Conservation (phyloP, 2,113 vertebrate genomes). For the Emydocephalus ijimae region DNA sequence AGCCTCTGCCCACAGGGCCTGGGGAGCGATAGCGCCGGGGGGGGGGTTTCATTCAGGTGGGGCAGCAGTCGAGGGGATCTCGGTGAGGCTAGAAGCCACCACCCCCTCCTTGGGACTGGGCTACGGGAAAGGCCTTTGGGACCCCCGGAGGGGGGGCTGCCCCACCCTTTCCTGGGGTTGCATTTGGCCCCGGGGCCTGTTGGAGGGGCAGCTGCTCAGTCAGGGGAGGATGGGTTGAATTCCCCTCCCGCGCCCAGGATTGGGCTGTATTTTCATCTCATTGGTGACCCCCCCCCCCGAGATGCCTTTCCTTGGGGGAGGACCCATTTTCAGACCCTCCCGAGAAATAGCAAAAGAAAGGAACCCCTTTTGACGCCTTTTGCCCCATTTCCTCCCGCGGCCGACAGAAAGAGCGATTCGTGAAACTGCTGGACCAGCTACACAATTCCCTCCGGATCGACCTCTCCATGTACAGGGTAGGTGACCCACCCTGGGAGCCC, state of each 20-base stretch:
- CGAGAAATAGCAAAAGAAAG: not conserved
- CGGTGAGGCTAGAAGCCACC: no score
- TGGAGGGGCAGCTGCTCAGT: not conserved
- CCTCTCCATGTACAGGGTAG: conserved; percentile 94
- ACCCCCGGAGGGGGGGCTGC: not conserved
- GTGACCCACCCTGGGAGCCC: conserved; percentile 32
- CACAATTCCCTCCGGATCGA: conserved; percentile 97
- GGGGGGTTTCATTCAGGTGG: no score
- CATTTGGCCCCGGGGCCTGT: not conserved
- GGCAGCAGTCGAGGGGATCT: not conserved
- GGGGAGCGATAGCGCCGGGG: fast-evolving
- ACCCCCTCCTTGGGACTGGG: not conserved
- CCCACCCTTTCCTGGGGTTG: not conserved
- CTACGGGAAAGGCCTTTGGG: not conserved
- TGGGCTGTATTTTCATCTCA: not conserved
- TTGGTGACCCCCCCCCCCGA: not conserved
- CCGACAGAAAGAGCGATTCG: conserved; percentile 93
- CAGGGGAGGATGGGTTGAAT: not conserved
- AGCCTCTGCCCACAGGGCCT: not conserved
- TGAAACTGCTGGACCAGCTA: conserved; percentile 94
- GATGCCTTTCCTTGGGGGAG: not conserved
- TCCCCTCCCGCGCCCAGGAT: not conserved
- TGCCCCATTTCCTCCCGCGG: not conserved
- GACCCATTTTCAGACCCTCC: not conserved
- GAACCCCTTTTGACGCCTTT: not conserved